Base-by-base conservation (phyloP, 2,797 vertebrate genomes). In the Sebastes steindachneri region DNA sequence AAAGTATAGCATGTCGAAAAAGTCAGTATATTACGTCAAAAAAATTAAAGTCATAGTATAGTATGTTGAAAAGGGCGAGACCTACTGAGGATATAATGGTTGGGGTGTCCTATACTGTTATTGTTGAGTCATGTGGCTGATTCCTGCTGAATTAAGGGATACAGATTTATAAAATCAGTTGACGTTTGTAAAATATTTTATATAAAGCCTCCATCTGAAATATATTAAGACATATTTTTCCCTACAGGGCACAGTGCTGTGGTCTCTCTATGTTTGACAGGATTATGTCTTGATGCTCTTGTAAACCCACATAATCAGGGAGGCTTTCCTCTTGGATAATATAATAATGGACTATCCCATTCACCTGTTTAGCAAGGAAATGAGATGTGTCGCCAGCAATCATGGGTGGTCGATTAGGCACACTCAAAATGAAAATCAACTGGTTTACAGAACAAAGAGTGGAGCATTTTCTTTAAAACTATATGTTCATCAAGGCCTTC, bases 351-450 rank as follows among this genome's bases (percentile, higher is more conserved):
- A 60, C 59, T 70, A 17, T 59, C 48, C 0, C 80, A 82, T 64
- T 45, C 85, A 86, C 60, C 85, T 89, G 78, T 60, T 84, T 48
- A 76, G 45, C 11, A 48, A 86, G 87, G 80, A 86, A 87, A 83
- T 82, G 77, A 72, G 71, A 86, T n/a, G 17, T 74, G 77, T 66
- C 68, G 28, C 25, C 37, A 74, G 29, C 19, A 68, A 14, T 76
- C 66, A 78, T 73, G 73, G 84, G 82, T 86, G 85, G 86, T 75
- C 73, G 57, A 64, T 48, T 53, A 66, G 54, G 10, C 41, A 66
- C 15, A n/a, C 4, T 14, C 29, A 21, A 45, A 31, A 17, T 25
- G 11, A 12, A 73, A 51, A 51, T 51, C 17, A 51, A 9, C 45
- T 51, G 48, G 48, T 51, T 51, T n/a, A 54, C 57, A 67, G 7